A percentile compares a stretch with the other conserved stretches of the same genome.
These are phyloP conservation scores for Sesia bembeciformis DNA, from an alignment of 2,888 invertebrate species.

Conservation along the genomic window DNA sequence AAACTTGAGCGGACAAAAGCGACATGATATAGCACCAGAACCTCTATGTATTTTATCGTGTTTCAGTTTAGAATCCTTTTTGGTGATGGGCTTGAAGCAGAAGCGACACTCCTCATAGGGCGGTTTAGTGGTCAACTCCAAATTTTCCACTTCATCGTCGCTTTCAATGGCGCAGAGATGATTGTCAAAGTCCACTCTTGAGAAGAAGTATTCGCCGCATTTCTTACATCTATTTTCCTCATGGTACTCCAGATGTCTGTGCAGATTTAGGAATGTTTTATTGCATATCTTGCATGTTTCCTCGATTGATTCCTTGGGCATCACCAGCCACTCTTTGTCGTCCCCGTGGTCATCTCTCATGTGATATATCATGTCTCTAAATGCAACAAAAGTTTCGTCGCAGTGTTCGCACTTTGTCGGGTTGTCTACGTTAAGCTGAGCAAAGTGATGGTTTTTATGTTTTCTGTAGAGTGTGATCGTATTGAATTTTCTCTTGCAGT, in stretches of 20 bases:
- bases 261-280: slow-evolving; percentile 58
- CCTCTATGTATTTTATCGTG: slow-evolving; percentile 54
- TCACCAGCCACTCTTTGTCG: slow-evolving; percentile 60
- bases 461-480: slow-evolving; percentile 60
- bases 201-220: slow-evolving; percentile 62
- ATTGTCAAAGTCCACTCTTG: slow-evolving; percentile 48
- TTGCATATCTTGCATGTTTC: slow-evolving; percentile 59
- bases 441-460: slow-evolving; percentile 66
- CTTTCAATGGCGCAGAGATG: slow-evolving; percentile 64
- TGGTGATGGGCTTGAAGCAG: slow-evolving; percentile 64
- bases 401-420: slow-evolving; percentile 66
- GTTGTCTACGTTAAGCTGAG: slow-evolving; percentile 53
- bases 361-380: slow-evolving; percentile 67
- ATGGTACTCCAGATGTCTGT: slow-evolving; percentile 56
- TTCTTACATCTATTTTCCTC: slow-evolving; percentile 66
- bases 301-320: slow-evolving; percentile 55
- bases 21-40: slow-evolving; percentile 63
- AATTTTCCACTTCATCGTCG: slow-evolving; percentile 39
- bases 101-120: slow-evolving; percentile 60
- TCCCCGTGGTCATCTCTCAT: slow-evolving; percentile 62
- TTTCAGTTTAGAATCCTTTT: slow-evolving; percentile 37
- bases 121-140: slow-evolving; percentile 18
- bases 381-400: slow-evolving; percentile 70
- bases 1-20: slow-evolving; percentile 62
- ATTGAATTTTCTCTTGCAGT: slow-evolving; percentile 68